Base-by-base conservation (phyloP, 2,888 invertebrate species). In the Athalia cordata region DNA sequence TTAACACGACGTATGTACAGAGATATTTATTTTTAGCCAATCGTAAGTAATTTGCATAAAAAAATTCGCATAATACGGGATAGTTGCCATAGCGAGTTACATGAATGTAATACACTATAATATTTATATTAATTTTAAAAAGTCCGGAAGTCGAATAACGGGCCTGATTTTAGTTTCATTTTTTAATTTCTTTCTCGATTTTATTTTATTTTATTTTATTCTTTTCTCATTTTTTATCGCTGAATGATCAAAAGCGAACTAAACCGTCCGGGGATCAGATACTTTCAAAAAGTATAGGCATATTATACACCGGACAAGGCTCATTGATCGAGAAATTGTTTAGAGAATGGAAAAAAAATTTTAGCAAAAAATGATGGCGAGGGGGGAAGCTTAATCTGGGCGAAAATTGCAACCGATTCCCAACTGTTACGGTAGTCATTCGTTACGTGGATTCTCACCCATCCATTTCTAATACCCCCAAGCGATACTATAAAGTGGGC, bases 401-500 rank as follows among this genome's bases (percentile, higher is more conserved):
- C 47, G 55, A 13, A 62, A 66, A 43, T 29, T 29, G 29, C 29
- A 52, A 11, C 52, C 52, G n/a, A 55, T 55, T 7, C 6, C 13
- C 72, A 13, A 59, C 47, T 72, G 59, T 72, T 72, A 72, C 59
- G 72, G 52, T 68, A 52, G 7, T 11, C n/a, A 7, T 5, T 29
- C n/a, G 59, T 72, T 72, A 72, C 72, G 72, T 59, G 59, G 72
- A 13, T 72, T 47, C 29, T 29, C 8, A 15, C 15, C 29, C 29
- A 47, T 59, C 47, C 72, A 59, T 72, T 59, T 59, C 45, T 72
- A 57, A 59, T 57, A 45, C 9, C 47, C 15, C 29, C 57, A 45
- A 47, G 57, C 57, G 59, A 59, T 57, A 47, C 9, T 59, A 29
- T 29, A 59, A 72, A 72, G 59, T 72, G 57, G n/a, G 0, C 52